Percentiles rank a stretch among this genome's conserved stretches.
phyloP scores from a whole-genome alignment of 2,113 vertebrate genomes.

The Macquaria ambigua region DNA sequence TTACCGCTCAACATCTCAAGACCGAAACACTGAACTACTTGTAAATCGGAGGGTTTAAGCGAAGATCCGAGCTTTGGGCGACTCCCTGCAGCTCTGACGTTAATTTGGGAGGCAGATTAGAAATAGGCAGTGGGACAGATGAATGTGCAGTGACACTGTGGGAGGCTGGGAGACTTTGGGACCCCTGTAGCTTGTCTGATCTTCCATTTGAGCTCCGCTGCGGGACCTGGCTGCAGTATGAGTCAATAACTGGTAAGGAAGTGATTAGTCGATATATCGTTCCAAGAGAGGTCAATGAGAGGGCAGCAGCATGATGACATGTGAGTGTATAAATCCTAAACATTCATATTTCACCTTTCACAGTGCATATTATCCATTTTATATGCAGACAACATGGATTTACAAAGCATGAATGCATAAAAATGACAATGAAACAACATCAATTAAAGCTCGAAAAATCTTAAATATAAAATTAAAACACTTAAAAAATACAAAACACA shows the following conservation, averaged over 20 bases:
- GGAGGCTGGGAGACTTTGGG: slow-evolving; percentile 14
- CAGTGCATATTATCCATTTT: not conserved
- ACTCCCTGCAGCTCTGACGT: slow-evolving; percentile 47
- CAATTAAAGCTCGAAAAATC: not conserved
- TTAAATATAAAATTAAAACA: not conserved
- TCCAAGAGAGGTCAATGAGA: slow-evolving; percentile 2
- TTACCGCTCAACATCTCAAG: not conserved
- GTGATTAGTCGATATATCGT: slow-evolving; percentile 2
- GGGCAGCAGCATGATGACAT: not conserved
- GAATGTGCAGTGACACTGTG: not conserved
- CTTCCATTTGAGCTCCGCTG: slow-evolving; percentile 25
- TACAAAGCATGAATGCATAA: not conserved
- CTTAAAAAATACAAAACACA: not conserved
- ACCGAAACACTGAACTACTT: slow-evolving; percentile 10
- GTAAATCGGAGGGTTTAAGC: slow-evolving; percentile 47
- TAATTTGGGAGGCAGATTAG: slow-evolving; percentile 62
- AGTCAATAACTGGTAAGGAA: slow-evolving; percentile 11
- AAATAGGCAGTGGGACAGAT: slow-evolving; percentile 38
- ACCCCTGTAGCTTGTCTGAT: slow-evolving; percentile 42
- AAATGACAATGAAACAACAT: not conserved
- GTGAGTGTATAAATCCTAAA: not conserved
- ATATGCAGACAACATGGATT: not conserved
- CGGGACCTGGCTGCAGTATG: slow-evolving; percentile 17
- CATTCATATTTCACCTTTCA: too few relatives aligned
- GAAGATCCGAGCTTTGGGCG: slow-evolving; percentile 39